Evolutionary conservation across 1,140 invertebrate genomes (phyloP), one percentile per base, ranked within the genome.

Genomic region (Ladona fulva): DNA sequence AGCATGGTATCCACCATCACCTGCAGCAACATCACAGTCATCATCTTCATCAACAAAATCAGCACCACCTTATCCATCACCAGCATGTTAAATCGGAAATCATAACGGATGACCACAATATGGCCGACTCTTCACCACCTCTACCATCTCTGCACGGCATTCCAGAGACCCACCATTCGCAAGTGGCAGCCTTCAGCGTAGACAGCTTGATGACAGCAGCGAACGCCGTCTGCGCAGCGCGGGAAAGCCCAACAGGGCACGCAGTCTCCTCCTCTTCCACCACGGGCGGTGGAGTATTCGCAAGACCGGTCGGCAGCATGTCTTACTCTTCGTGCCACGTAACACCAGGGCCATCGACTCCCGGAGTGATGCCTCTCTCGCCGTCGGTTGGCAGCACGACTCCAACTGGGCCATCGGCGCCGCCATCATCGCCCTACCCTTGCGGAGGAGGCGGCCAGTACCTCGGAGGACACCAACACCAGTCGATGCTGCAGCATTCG

Each of bases 201-300:
- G 88, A 89, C 77, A 86, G 86, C 14, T 79, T 88, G 22, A 88
- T 88, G 86, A 88, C 85, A 0, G 81, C 82, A 12, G 52, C 52
- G 14, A 37, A 37, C 29, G 29, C 29, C 29, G 29, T 37, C 8
- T 37, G 29, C 29, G 29, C 29, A 8, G 29, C 29, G n/a, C 66
- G 66, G 24, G 66, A 74, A 24, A 74, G 66, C 66, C n/a, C 66
- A 22, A 74, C 66, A 11, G n/a, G 66, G 11, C 66, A 24, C n/a
- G n/a, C 66, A 74, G 66, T n/a, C 24, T 24, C n/a, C 24, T 24
- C n/a, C 7, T 74, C 66, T 74, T 25, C 74, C n/a, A 66, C 16
- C 16, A 22, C 14, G 16, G n/a, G 1, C 1, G 52, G 52, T 19
- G 52, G 52, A 16, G 52, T 66, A 22, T 66, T 66, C n/a, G 52